Base-by-base conservation (phyloP, 2,113 vertebrate species). In the Acrocephalus kingi region DNA sequence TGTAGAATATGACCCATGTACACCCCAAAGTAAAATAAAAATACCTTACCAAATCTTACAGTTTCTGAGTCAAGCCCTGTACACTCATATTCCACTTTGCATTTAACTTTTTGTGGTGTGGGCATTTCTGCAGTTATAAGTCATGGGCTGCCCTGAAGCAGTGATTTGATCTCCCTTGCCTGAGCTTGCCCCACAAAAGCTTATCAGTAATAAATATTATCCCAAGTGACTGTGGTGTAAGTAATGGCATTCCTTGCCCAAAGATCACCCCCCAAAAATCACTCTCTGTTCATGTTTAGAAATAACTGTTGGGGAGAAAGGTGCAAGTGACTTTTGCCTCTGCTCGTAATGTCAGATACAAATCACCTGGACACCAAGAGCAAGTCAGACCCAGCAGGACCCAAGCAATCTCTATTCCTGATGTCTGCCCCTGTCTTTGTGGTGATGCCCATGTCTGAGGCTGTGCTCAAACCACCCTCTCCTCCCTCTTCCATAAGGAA, bases 131-230 rank as follows among this genome's bases (percentile, higher is more conserved):
- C 41, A 75, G 51, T 87, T 90, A 13, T 73, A 94, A 95, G 88
- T 93, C 86, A 94, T 64, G 82, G 73, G 80, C 68, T 86, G 69
- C 80, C 96, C 83, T 78, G 80, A 87, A 96, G 92, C 83, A 87
- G 91, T 76, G 61, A 94, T 95, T 93, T 93, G 84, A 89, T 96
- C 81, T 94, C 71, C 84, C 83, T 84, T 96, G 96, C 69, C 77
- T 78, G 62, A 90, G 88, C 96, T 93, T 95, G 94, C 49, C 85
- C 61, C 4, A 16, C 6, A 2, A 81, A 94, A 84, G 28, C 41
- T 69, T 89, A 93, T 95, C 1, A 0, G 82, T 92, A 87, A 93
- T 91, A 95, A 94, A 97, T 95, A 84, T 66, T 93, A 89, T 84
- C 88, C 80, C 80, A 76, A 75, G 88, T 90, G 93, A 90, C 86